phyloP scores from a whole-genome alignment of 1,140 invertebrate genomes.

The Orchesella cincta region DNA sequence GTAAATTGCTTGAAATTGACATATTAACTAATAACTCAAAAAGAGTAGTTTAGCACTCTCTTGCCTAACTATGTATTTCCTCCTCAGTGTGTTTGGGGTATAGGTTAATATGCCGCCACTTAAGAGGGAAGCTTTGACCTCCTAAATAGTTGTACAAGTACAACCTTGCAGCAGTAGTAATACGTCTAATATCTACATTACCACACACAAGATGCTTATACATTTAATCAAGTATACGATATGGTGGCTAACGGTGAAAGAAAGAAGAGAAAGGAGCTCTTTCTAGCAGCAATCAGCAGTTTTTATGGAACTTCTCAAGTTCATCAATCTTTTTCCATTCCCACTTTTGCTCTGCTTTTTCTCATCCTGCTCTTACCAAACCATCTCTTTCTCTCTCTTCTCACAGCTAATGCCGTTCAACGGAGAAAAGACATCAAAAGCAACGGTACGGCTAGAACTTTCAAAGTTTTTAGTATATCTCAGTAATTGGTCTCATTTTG shows the following conservation, averaged over 20 bases:
- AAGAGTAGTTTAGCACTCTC: background rate
- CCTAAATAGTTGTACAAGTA: no score
- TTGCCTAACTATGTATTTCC: background rate
- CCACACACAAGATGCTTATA: background rate
- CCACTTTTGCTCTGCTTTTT: background rate
- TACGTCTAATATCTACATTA: background rate
- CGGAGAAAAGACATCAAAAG: conserved; percentile 12
- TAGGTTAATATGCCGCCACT: no score
- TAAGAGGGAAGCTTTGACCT: no score
- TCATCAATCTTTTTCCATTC: conserved; percentile 27
- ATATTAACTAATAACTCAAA: background rate
- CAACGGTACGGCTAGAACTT: background rate
- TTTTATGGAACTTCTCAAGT: conserved; percentile 16
- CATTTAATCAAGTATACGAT: background rate
- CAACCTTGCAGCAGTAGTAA: background rate
- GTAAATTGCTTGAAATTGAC: background rate
- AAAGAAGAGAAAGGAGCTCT: background rate
- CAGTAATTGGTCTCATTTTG: conserved; percentile 25
- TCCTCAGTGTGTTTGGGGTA: background rate
- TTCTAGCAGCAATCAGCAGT: conserved; percentile 16
- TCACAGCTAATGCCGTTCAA: background rate
- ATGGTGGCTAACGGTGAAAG: background rate
- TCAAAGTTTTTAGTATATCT: conserved; percentile 12
- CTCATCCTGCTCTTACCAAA: background rate
- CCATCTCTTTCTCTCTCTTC: background rate